Evolutionary conservation across 1,140 invertebrate species (phyloP).

Genomic region (Formica exsecta): DNA sequence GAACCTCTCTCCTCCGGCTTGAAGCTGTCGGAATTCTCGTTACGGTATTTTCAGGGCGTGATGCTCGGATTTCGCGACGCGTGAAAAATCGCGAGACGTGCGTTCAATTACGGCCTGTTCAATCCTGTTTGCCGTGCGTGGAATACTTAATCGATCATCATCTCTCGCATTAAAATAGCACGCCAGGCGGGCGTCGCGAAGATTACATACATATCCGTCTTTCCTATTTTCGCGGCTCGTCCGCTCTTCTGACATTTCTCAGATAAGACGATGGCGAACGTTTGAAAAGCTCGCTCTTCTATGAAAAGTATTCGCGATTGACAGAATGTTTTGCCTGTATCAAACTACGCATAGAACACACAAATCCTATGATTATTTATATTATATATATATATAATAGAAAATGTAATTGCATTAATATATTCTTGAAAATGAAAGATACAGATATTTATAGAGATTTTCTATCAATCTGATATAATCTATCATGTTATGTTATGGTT

Average conservation of each 20-base stretch:
- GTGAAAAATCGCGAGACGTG: slow-evolving; percentile 68
- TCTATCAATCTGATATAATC: too few species aligned
- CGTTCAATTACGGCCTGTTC: slow-evolving; percentile 70
- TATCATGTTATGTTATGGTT: too few species aligned
- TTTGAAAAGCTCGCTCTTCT: not conserved
- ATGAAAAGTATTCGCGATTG: slow-evolving; percentile 10
- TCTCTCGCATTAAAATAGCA: slow-evolving; percentile 72
- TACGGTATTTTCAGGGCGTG: slow-evolving; percentile 56
- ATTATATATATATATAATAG: too few species aligned
- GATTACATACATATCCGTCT: not conserved
- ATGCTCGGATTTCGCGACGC: slow-evolving; percentile 29
- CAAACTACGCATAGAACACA: too few species aligned
- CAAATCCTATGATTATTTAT: too few species aligned
- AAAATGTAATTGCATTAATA: too few species aligned
- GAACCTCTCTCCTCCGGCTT: slow-evolving; percentile 2
- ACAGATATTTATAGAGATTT: too few species aligned
- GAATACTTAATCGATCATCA: slow-evolving; percentile 78
- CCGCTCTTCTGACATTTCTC: slow-evolving; percentile 5
- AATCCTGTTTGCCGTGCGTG: slow-evolving; percentile 33
- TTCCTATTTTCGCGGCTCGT: slow-evolving; percentile 48
- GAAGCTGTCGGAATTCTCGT: slow-evolving; percentile 37
- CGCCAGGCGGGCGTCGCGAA: slow-evolving; percentile 60
- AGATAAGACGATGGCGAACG: not conserved
- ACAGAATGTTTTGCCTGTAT: not conserved
- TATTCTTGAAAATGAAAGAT: too few species aligned